Evolutionary conservation across 2,888 invertebrate species (phyloP), one percentile per base, ranked within the genome.

Genomic region (Clanis bilineata): DNA sequence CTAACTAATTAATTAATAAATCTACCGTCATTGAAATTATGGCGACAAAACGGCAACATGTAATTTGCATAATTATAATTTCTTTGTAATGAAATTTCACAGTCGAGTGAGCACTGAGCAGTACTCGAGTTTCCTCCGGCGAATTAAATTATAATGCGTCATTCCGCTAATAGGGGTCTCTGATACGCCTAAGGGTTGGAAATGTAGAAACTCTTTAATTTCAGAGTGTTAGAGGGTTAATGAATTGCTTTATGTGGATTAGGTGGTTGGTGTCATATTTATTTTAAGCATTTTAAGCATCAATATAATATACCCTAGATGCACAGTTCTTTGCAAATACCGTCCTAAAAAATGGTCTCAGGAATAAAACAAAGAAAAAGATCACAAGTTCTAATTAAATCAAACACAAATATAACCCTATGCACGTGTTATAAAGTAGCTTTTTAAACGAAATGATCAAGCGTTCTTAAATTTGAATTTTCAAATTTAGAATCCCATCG

Each of bases 61-160:
- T 51, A 15, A 51, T 51, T 51, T 51, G 51, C 51, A 51, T 51
- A 51, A 51, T 51, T 18, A 28, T 51, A 51, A 51, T 32, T 51
- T 44, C 22, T 22, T 44, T 51, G 51, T 32, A 51, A 32, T 51
- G 51, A 45, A 45, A 23, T 51, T 51, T 51, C 51, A 18, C 51
- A 51, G 15, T 28, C 51, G 51, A 32, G 3, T 32, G 51, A 28
- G 51, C 51, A 2, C n/a, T 12, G 51, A 28, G 51, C 51, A 2
- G 25, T 12, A 3, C 36, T 36, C 36, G 36, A 3, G 28, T 51
- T 51, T 51, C 28, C 28, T 51, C 51, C 18, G 18, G n/a, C 0
- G 32, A 51, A 32, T 51, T 51, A 28, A 51, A 51, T 51, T 32
- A 18, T 28, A 51, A 32, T 28, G 32, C 51, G 51, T 10, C 28